Evolutionary conservation across 37 sponge, comb jelly and placozoan species (phyloP).

Genomic region (Bolinopsis microptera): DNA sequence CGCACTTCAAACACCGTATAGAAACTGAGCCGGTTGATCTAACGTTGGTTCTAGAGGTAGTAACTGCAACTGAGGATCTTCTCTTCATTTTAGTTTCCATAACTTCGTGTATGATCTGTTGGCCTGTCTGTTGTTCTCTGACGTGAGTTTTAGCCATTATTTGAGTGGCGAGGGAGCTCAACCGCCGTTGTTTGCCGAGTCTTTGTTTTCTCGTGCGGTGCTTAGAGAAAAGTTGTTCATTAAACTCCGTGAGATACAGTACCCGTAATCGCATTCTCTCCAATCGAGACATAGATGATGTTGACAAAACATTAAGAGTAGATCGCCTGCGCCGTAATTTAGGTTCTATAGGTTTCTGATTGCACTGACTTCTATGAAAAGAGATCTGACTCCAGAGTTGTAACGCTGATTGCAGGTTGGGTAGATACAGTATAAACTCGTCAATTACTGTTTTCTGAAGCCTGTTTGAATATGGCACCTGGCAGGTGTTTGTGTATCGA

Average conservation of each 20-base stretch:
- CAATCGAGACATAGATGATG: not conserved
- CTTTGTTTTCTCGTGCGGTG: not conserved
- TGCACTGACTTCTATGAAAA: not conserved
- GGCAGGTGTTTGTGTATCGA: not conserved
- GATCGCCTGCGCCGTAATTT: not conserved
- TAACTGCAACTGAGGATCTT: not conserved
- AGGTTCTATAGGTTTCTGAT: not conserved
- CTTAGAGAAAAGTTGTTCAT: not conserved
- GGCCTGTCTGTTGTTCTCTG: not conserved
- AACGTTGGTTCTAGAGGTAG: too few species aligned
- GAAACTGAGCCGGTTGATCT: too few species aligned
- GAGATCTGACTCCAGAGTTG: not conserved
- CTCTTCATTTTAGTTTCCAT: not conserved
- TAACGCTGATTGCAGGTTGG: not conserved
- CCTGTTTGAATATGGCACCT: not conserved
- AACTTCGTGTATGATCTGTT: not conserved
- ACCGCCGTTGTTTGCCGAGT: not conserved
- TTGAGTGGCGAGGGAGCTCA: not conserved
- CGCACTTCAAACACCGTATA: not conserved
- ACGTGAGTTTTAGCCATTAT: not conserved
- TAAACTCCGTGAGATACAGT: not conserved
- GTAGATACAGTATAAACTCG: not conserved
- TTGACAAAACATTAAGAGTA: not conserved
- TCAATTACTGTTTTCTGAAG: not conserved
- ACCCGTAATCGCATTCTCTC: not conserved